Evolutionary conservation across 2,888 invertebrate species (phyloP).

Genomic region (Rhamphomyia laevipes): DNA sequence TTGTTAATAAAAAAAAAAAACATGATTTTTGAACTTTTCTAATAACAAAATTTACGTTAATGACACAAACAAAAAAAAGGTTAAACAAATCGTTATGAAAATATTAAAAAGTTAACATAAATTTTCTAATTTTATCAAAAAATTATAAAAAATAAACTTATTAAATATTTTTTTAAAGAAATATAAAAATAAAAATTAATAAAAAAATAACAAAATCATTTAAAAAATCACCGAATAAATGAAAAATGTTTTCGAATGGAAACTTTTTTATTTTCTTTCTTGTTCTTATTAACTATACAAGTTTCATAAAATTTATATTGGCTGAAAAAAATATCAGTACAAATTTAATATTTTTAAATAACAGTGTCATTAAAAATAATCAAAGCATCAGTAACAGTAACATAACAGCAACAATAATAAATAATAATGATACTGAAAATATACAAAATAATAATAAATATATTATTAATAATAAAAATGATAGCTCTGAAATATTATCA

Average conservation of each 20-base stretch:
- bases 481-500: too few relatives aligned
- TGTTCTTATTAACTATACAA: constrained; percentile 19
- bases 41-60: too few relatives aligned
- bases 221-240: neutral
- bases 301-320: constrained; percentile 17
- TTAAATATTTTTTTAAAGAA: neutral
- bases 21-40: too few relatives aligned
- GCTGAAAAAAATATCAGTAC: constrained; percentile 18
- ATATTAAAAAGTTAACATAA: neutral
- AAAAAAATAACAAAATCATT: neutral
- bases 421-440: neutral
- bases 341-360: constrained; percentile 13
- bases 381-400: neutral
- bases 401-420: neutral
- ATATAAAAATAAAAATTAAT: neutral
- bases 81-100: neutral
- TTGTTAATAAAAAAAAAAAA: too few relatives aligned
- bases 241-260: constrained; percentile 23
- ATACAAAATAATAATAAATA: neutral
- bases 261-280: constrained; percentile 21
- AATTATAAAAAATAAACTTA: neutral
- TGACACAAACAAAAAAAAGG: too few relatives aligned
- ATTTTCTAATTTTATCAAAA: neutral
- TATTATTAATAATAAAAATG: neutral
- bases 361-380: constrained; percentile 1